A percentile compares a stretch with the other conserved stretches of the same genome.
These are phyloP conservation scores for Idaea straminata DNA, from an alignment of 2,888 invertebrate species.

Conservation along the genomic window DNA sequence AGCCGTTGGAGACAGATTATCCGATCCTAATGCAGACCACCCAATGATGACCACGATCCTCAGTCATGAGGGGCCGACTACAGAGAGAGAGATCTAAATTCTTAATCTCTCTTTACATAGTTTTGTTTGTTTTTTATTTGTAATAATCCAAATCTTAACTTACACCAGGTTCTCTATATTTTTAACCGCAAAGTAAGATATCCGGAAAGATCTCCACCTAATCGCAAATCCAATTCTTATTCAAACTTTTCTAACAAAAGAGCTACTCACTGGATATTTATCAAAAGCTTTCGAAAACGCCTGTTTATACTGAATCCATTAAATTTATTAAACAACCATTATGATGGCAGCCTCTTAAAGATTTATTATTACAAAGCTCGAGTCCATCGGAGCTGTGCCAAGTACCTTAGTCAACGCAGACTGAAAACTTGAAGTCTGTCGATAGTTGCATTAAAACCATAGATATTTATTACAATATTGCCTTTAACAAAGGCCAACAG, in stretches of 20 bases:
- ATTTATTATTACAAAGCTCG: conserved; percentile 16
- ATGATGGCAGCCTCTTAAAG: conserved; percentile 25
- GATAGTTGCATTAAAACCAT: no score
- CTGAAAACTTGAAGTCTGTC: not conserved
- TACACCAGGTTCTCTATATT: not conserved
- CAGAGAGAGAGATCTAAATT: no score
- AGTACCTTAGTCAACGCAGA: not conserved
- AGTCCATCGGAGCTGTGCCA: conserved; percentile 2
- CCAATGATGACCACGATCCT: no score
- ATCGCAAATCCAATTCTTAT: conserved; percentile 16
- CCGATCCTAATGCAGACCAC: no score
- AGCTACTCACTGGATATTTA: conserved; percentile 58
- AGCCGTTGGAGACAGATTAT: no score
- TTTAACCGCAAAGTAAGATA: not conserved
- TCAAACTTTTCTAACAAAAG: conserved; percentile 31
- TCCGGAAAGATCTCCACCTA: conserved; percentile 2
- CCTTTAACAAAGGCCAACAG: no score
- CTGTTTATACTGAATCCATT: conserved; percentile 46
- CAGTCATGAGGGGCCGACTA: no score
- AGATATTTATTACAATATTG: no score
- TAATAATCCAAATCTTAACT: not conserved
- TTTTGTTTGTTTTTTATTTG: no score
- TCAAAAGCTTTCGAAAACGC: conserved; percentile 26
- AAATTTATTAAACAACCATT: conserved; percentile 59
- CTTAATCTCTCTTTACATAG: no score